These are phyloP conservation scores for Cheilosia soror DNA, from an alignment of 2,888 invertebrate species.

Conservation along the genomic window DNA sequence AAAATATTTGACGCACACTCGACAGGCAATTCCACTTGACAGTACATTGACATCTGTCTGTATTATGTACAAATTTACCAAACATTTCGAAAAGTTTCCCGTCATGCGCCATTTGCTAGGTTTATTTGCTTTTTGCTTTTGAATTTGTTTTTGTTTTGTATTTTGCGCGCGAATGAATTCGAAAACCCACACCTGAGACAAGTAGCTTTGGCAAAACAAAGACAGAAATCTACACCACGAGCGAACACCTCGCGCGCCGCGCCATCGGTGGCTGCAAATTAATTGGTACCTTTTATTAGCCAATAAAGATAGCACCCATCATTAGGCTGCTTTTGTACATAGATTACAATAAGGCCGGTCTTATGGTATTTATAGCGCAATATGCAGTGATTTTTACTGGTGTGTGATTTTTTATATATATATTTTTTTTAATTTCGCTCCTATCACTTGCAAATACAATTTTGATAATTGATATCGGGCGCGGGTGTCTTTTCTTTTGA, in stretches of 20 bases:
- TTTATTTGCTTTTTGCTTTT: conserved; percentile 1
- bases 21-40: conserved; percentile 11
- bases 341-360: background rate
- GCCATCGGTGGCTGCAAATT: conserved; percentile 9
- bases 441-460: conserved; percentile 24
- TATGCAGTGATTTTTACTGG: conserved; percentile 43
- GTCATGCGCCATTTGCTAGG: conserved; percentile 42
- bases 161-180: conserved; percentile 10
- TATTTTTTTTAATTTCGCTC: background rate
- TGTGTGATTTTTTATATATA: background rate
- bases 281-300: conserved; percentile 34
- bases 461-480: conserved; percentile 14
- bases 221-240: background rate
- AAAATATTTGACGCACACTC: background rate
- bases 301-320: conserved; percentile 40
- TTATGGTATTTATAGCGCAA: conserved; percentile 27
- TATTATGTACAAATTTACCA: background rate
- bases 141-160: conserved; percentile 3
- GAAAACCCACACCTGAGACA: conserved; percentile 35
- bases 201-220: background rate
- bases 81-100: conserved; percentile 3
- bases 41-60: conserved; percentile 38
- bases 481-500: background rate
- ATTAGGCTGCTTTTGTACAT: conserved; percentile 4
- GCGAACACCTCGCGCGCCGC: background rate